Conservation (phyloP, 2,113 vertebrate species). For the Ochotona curzoniae region DNA sequence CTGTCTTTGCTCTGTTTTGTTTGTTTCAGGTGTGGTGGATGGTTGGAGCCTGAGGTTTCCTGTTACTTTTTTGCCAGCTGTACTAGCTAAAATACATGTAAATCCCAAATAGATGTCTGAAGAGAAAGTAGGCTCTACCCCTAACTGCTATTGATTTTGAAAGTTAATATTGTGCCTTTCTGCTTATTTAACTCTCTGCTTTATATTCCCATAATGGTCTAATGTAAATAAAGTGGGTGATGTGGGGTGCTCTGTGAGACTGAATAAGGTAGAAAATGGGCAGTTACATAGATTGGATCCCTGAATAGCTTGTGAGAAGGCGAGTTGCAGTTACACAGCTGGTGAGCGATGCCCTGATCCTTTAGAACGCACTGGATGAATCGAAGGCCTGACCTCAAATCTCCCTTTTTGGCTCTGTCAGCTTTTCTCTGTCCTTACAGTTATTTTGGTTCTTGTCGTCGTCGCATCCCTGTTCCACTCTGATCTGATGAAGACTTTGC, state of each 20-base stretch:
- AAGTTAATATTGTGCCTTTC: background rate
- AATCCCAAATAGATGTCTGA: background rate
- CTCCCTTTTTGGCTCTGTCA: background rate
- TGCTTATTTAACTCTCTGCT: background rate
- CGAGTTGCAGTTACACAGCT: background rate
- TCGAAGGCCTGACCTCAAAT: background rate
- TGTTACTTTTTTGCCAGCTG: background rate
- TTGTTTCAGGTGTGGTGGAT: background rate
- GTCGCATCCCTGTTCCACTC: background rate
- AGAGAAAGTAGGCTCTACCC: background rate
- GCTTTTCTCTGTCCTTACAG: fast-evolving
- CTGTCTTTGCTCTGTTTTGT: background rate
- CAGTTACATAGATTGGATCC: background rate
- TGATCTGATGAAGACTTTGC: background rate
- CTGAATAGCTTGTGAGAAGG: background rate
- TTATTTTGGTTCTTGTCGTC: background rate
- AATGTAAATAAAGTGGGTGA: background rate
- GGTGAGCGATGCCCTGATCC: background rate
- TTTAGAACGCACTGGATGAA: background rate
- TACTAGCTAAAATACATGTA: background rate
- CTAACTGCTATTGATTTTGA: background rate
- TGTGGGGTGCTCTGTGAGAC: background rate
- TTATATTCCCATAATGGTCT: background rate
- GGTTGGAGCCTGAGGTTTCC: background rate
- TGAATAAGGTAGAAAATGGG: background rate